Evolutionary conservation across 2,888 invertebrate genomes (phyloP), one percentile per base, ranked within the genome.

Genomic region (Nineta flava): DNA sequence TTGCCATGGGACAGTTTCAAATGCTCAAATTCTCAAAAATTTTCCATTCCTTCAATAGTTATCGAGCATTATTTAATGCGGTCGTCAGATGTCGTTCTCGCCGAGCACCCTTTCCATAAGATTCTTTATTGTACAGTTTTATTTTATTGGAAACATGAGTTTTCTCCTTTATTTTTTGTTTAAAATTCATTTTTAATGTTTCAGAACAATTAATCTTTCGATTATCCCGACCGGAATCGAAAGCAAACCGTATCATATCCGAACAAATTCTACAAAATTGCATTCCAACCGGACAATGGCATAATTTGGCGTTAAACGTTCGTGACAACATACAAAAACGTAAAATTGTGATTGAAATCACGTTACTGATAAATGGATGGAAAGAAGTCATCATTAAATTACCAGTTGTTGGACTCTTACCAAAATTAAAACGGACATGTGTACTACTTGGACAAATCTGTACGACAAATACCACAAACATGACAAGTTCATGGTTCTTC

Each of bases 361-460:
- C 73, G 0, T 55, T 79, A 12, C 76, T 73, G 60, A 61, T 79
- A 9, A 74, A 80, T 56, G 79, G 79, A 1, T 71, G 71, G 61
- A 71, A 73, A 50, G 73, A 73, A 53, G 71, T 75, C 35, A 73
- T 68, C 17, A 68, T 75, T 1, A 71, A 72, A 2, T 60, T 80
- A 34, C 75, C 77, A 0, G 66, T 79, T 47, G 75, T 74, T 64
- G 78, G 77, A 34, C 69, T 78, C 50, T 61, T 79, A 38, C 70
- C 77, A 16, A 79, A 78, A 57, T 68, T 71, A 54, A 69, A 71
- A 2, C 72, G 77, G 0, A 73, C 73, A 1, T 72, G 65, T 57
- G 62, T 80, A 51, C 60, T 78, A 51, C 40, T 78, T 13, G 77
- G 77, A 0, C 72, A 75, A 58, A 60, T 64, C 3, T 62, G 65